These are phyloP conservation scores for Cerceris ruficornis DNA, from an alignment of 2,888 invertebrate genomes.

Conservation along the genomic window DNA sequence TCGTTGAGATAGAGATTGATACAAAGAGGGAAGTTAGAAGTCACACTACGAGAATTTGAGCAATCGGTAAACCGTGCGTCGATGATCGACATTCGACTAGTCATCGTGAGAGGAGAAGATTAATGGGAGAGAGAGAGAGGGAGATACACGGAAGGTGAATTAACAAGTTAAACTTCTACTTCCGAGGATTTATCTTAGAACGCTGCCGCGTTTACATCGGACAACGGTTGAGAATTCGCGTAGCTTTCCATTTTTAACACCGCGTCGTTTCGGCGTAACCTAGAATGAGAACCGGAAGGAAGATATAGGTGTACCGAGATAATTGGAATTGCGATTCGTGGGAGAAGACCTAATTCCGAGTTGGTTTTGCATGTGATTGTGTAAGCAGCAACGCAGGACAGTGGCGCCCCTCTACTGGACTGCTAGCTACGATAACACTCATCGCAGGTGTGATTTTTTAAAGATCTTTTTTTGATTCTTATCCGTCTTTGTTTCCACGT, in stretches of 20 bases:
- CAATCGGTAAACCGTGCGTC: no score
- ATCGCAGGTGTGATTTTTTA: constrained; percentile 75
- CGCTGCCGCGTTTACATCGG: no score
- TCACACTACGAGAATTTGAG: no score
- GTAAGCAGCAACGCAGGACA: constrained; percentile 76
- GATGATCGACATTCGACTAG: no score
- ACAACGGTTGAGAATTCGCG: no score
- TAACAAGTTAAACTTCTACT: no score
- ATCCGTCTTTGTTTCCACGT: neutral
- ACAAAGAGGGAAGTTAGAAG: neutral
- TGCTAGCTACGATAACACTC: constrained; percentile 78
- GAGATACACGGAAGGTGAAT: no score
- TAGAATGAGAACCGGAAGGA: constrained; percentile 33
- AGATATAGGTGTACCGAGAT: constrained; percentile 35
- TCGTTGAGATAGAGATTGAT: neutral
- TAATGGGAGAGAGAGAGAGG: no score
- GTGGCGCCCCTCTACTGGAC: constrained; percentile 81
- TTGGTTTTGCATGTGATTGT: constrained; percentile 66
- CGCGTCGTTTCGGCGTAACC: neutral
- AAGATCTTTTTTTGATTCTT: constrained; percentile 8
- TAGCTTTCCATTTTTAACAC: no score
- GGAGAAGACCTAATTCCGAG: constrained; percentile 43
- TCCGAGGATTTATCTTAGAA: no score
- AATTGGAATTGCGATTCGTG: constrained; percentile 46
- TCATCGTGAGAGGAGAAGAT: no score